Conservation (phyloP, 2,797 vertebrate genomes). For the Sebastes oblongus region DNA sequence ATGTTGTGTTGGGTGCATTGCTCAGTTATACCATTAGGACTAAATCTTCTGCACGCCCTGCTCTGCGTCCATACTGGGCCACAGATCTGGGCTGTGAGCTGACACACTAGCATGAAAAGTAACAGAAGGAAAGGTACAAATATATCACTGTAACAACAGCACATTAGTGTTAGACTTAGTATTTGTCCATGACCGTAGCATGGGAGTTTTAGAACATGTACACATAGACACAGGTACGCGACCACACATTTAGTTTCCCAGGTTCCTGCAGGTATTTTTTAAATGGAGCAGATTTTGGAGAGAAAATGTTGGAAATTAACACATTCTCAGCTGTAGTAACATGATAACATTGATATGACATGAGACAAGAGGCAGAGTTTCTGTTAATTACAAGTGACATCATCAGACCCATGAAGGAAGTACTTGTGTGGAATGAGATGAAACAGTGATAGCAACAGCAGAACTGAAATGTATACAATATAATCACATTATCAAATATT, state of each 20-base stretch:
- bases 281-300: not conserved
- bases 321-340: not conserved
- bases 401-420: not conserved
- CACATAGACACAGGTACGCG: not conserved
- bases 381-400: no score
- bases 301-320: fast-evolving
- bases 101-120: no score
- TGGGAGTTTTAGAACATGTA: not conserved
- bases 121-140: no score
- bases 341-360: fast-evolving
- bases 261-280: not conserved
- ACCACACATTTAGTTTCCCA: not conserved
- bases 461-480: not conserved
- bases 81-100: not conserved
- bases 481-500: not conserved
- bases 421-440: not conserved
- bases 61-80: no score
- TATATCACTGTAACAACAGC: not conserved
- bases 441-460: not conserved
- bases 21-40: not conserved
- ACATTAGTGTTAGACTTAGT: not conserved
- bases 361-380: not conserved
- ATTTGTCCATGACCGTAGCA: not conserved
- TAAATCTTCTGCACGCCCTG: no score
- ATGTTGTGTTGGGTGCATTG: not conserved